phyloP scores from a whole-genome alignment of 2,797 vertebrate genomes.

The Loriculus beryllinus region DNA sequence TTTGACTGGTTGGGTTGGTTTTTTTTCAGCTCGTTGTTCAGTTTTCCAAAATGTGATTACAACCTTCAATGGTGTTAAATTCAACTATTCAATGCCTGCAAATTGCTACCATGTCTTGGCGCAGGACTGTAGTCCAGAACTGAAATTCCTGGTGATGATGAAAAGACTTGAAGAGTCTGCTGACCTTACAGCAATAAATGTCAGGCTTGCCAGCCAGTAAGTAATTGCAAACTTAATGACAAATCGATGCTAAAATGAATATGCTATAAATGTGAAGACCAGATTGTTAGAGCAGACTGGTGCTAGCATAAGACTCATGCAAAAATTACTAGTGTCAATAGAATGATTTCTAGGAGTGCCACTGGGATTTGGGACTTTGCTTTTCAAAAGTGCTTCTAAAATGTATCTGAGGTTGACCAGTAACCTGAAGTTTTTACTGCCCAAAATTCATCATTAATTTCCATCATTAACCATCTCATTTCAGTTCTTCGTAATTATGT shows the following conservation, averaged over 20 bases:
- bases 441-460: neutral
- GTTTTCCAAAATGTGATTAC: slow-evolving; percentile 45
- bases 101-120: slow-evolving; percentile 82
- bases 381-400: neutral
- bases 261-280: neutral
- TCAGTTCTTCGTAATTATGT: neutral
- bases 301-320: neutral
- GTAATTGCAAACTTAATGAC: slow-evolving; percentile 9
- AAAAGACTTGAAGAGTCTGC: slow-evolving; percentile 69
- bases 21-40: slow-evolving; percentile 63
- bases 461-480: neutral
- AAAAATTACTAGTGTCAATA: neutral
- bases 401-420: neutral
- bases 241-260: neutral
- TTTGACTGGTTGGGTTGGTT: neutral
- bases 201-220: slow-evolving; percentile 80
- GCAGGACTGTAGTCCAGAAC: slow-evolving; percentile 81
- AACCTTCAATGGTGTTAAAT: slow-evolving; percentile 73
- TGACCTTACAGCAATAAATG: slow-evolving; percentile 69
- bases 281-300: neutral
- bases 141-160: slow-evolving; percentile 81
- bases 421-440: neutral
- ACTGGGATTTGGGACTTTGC: neutral
- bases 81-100: slow-evolving; percentile 74
- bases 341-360: neutral